phyloP scores from a whole-genome alignment of 2,888 invertebrate species.

The Melinaea marsaeus region DNA sequence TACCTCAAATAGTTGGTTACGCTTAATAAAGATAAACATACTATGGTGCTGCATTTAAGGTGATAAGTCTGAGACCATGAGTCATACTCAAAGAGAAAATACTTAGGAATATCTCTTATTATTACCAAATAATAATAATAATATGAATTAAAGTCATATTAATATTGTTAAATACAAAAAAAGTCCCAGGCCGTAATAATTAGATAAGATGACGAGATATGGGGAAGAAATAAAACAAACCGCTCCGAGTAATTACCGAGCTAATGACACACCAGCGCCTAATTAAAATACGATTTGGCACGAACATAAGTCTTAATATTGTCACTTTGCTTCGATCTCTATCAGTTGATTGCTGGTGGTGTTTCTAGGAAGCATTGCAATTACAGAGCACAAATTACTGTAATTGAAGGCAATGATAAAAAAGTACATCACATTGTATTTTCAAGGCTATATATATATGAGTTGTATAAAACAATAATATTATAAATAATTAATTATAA shows the following conservation, averaged over 20 bases:
- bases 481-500: too few species aligned
- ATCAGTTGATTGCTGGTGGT: slow-evolving; percentile 51
- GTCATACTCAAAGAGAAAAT: neutral
- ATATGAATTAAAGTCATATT: neutral
- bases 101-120: slow-evolving; percentile 2
- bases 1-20: slow-evolving; percentile 35
- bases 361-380: slow-evolving; percentile 45
- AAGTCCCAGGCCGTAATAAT: slow-evolving; percentile 48
- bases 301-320: slow-evolving; percentile 49
- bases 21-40: slow-evolving; percentile 27
- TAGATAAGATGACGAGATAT: slow-evolving; percentile 56
- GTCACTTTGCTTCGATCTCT: slow-evolving; percentile 59
- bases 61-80: slow-evolving; percentile 10
- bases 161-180: slow-evolving; percentile 1
- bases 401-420: slow-evolving; percentile 18
- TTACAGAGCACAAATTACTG: slow-evolving; percentile 38
- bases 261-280: slow-evolving; percentile 67
- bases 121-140: slow-evolving; percentile 11
- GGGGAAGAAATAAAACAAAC: slow-evolving; percentile 67
- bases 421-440: neutral
- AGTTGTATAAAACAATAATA: too few species aligned
- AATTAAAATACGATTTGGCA: slow-evolving; percentile 77
- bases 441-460: neutral
- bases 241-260: slow-evolving; percentile 66
- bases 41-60: slow-evolving; percentile 4